Evolutionary conservation across 2,113 vertebrate genomes (phyloP).

Genomic region (Chamaetylas fuelleborni): DNA sequence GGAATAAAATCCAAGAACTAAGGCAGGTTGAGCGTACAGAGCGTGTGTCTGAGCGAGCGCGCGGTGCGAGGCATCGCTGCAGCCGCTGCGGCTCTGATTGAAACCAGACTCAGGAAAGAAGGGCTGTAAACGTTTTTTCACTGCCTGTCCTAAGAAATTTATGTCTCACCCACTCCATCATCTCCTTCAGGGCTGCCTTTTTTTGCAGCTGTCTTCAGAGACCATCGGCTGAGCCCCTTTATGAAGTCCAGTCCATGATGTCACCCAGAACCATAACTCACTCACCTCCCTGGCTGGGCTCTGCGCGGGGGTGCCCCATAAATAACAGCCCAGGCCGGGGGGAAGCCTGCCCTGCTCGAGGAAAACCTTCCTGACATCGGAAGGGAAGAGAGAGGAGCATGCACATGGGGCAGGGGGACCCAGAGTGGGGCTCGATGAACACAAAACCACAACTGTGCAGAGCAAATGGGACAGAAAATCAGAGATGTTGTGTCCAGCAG

Average conservation of each 20-base stretch:
- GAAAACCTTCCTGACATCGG: not conserved
- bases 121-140: conserved; percentile 75
- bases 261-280: conserved; percentile 65
- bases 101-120: conserved; percentile 81
- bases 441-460: not conserved
- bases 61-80: not conserved
- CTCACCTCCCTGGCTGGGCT: conserved; percentile 35
- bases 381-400: not conserved
- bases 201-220: conserved; percentile 68
- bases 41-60: conserved; percentile 24
- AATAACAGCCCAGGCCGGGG: conserved; percentile 3
- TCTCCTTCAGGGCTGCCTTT: conserved; percentile 71
- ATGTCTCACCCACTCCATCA: conserved; percentile 82
- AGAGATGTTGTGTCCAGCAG: not conserved
- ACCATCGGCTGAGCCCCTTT: conserved; percentile 51
- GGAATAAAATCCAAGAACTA: conserved; percentile 26
- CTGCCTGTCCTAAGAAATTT: conserved; percentile 80
- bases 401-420: not conserved
- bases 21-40: conserved; percentile 37
- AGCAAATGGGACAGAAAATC: conserved; percentile 8
- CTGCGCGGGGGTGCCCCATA: conserved; percentile 10
- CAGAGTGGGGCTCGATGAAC: not conserved
- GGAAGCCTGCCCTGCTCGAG: not conserved
- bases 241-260: conserved; percentile 66
- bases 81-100: conserved; percentile 70